Percentiles rank a stretch among this genome's conserved stretches.
phyloP scores from a whole-genome alignment of 1,140 invertebrate species.

The Thaumatotibia leucotreta region DNA sequence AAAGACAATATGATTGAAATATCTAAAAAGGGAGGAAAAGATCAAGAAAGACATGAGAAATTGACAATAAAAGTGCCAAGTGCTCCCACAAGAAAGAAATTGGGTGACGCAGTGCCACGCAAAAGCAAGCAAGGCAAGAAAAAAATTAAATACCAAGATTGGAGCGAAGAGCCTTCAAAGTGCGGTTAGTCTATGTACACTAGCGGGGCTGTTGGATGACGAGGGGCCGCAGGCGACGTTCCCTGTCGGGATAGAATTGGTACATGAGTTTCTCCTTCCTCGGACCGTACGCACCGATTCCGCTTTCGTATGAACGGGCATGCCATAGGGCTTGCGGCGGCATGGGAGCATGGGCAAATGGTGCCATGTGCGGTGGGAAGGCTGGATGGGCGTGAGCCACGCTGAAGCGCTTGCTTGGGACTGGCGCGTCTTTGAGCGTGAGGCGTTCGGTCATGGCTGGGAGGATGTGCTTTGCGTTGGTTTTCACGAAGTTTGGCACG shows the following conservation, averaged over 20 bases:
- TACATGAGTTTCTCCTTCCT: slow-evolving; percentile 73
- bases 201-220: slow-evolving; percentile 73
- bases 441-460: slow-evolving; percentile 72
- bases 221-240: slow-evolving; percentile 58
- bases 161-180: slow-evolving; percentile 65
- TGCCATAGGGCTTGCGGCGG: slow-evolving; percentile 85
- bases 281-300: slow-evolving; percentile 85
- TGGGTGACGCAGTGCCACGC: background rate
- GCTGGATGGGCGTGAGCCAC: slow-evolving; percentile 76
- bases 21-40: too few relatives aligned
- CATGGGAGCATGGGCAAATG: slow-evolving; percentile 64
- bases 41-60: too few relatives aligned
- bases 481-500: slow-evolving; percentile 93
- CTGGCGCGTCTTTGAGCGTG: slow-evolving; percentile 73
- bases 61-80: background rate
- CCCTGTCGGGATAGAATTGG: slow-evolving; percentile 72
- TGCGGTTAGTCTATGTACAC: slow-evolving; percentile 60
- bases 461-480: slow-evolving; percentile 74
- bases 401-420: slow-evolving; percentile 76
- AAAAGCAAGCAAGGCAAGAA: slow-evolving; percentile 58
- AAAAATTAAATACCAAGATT: slow-evolving; percentile 68
- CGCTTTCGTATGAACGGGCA: slow-evolving; percentile 91
- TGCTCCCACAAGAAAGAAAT: background rate
- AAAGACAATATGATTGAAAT: background rate
- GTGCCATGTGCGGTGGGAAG: slow-evolving; percentile 61